Base-by-base conservation (phyloP, 2,113 vertebrate genomes). In the Bujurquina vittata region DNA sequence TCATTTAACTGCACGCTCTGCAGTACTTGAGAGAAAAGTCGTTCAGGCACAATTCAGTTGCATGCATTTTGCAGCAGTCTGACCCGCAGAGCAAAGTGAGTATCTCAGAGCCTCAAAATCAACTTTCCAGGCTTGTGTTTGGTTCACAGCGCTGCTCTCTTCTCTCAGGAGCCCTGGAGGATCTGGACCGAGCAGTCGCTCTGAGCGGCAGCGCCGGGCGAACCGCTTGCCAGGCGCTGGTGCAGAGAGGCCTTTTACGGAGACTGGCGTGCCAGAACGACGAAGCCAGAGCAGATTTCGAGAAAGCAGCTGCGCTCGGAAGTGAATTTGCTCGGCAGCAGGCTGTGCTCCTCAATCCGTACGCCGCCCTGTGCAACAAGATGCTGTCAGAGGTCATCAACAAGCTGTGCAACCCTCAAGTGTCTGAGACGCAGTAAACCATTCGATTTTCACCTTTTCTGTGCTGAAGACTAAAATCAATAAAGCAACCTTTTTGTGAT, bases 331-430 rank as follows among this genome's bases (percentile, higher is more conserved):
- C 97, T 20, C 94, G 91, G 11, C 96, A 87, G 72, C 98, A 99
- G 94, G 95, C 97, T 8, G 96, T 96, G 80, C 86, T 92, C 29
- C 94, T 99, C 14, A 99, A 99, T 87, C 98, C 98, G 0, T 99
- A 99, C 4, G 95, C 98, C 0, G 98, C 98, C 0, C 96, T 99
- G 57, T 99, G 98, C 95, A 99, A 99, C 93, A 97, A 95, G 83
- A 98, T 99, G 98, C 95, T 99, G 80, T 87, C 94, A 0, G 95
- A 98, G 85, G 95, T 98, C 88, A 94, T 99, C 90, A 88, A 91
- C 62, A 96, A 95, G 76, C 92, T 99, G 56, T 94, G 94, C 31
- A 93, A 96, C 77, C 96, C 97, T 0, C 49, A 91, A 0, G 4
- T 80, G 35, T 0, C 91, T 3, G 83, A 90, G 17, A 83, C 20